These are phyloP conservation scores for Sandelia bainsii DNA, from an alignment of 2,797 vertebrate genomes.

Conservation along the genomic window DNA sequence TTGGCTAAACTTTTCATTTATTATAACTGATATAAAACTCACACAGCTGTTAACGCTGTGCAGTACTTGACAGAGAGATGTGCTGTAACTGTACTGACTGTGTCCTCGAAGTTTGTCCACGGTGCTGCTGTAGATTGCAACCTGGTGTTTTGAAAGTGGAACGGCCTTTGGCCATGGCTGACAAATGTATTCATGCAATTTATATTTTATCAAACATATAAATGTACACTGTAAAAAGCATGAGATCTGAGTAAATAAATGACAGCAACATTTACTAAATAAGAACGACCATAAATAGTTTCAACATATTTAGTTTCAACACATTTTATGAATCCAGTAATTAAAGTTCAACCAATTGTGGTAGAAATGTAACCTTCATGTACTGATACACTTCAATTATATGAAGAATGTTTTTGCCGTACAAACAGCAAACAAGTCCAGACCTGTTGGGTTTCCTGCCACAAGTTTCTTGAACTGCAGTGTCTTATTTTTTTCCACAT, in stretches of 20 bases:
- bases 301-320: neutral
- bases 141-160: neutral
- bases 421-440: neutral
- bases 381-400: neutral
- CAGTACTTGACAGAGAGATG: conserved; percentile 41
- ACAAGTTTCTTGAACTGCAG: neutral
- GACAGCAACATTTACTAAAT: too few species aligned
- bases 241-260: neutral
- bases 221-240: neutral
- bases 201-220: neutral
- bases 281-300: neutral
- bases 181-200: neutral
- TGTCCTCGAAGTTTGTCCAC: conserved; percentile 1
- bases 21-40: conserved; percentile 64
- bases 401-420: neutral
- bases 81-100: conserved; percentile 37
- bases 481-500: neutral
- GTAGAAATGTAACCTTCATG: neutral
- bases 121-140: neutral
- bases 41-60: conserved; percentile 71
- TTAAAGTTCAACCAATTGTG: neutral
- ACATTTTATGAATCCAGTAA: neutral
- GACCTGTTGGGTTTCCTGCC: neutral
- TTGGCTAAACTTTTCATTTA: conserved; percentile 67
- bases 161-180: neutral